Conservation (phyloP, 2,797 vertebrate genomes). For the Momotus momota region DNA sequence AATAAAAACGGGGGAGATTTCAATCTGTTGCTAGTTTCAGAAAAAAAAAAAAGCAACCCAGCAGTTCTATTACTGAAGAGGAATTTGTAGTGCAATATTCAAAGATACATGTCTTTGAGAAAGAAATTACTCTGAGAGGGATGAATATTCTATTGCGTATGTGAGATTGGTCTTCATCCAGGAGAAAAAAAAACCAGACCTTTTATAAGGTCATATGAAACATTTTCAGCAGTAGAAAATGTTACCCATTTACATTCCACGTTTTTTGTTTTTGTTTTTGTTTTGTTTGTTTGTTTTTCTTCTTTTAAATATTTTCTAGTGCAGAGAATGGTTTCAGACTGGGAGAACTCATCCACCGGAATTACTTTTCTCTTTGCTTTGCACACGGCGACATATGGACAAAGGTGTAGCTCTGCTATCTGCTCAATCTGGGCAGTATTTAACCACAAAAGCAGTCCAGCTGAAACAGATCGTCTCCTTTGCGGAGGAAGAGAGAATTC, state of each 20-base stretch:
- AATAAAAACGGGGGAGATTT: not conserved
- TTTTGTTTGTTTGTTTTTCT: not conserved
- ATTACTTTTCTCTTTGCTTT: conserved; percentile 28
- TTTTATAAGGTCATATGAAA: conserved; percentile 55
- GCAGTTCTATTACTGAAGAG: conserved; percentile 23
- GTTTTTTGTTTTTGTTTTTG: not conserved
- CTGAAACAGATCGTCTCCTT: not conserved
- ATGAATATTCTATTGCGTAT: conserved; percentile 23
- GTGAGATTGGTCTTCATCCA: conserved; percentile 43
- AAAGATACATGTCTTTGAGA: conserved; percentile 45
- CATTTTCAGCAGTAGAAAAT: conserved; percentile 26
- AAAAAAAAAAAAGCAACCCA: not conserved
- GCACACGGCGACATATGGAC: not conserved
- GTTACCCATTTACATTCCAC: conserved; percentile 27
- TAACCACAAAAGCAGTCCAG: not conserved
- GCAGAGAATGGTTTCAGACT: conserved; percentile 22
- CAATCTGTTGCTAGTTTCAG: not conserved
- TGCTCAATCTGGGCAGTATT: conserved; percentile 7
- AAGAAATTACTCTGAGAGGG: conserved; percentile 40
- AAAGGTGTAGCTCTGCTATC: conserved; percentile 11
- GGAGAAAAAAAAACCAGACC: conserved; percentile 9
- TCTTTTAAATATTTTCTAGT: conserved; percentile 16
- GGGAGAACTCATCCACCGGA: not conserved
- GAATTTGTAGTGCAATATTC: conserved; percentile 30
- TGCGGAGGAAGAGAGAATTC: not conserved